Percentiles rank a stretch among this genome's conserved stretches.
These are phyloP conservation scores for Apostichopus japonicus DNA, from an alignment of 35 echinoderm and acorn worm genomes.

Conservation along the genomic window DNA sequence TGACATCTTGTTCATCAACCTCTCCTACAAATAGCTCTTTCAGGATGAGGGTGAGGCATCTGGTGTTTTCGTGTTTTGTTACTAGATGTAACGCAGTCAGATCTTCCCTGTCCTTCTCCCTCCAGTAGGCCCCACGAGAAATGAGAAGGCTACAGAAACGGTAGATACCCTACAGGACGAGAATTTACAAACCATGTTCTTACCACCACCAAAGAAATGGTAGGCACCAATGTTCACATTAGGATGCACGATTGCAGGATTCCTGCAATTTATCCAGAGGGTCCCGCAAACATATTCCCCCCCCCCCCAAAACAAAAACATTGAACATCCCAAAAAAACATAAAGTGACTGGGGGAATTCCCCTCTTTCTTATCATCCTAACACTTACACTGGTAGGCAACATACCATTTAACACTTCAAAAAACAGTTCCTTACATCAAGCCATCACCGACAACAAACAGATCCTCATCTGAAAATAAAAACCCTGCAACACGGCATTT, in stretches of 20 bases:
- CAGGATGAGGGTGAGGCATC: constrained; percentile 86
- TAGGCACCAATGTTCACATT: not conserved
- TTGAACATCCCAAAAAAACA: too few relatives aligned
- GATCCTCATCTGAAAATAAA: too few relatives aligned
- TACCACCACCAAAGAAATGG: not conserved
- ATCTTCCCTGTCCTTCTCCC: constrained; percentile 83
- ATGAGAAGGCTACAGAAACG: constrained; percentile 80
- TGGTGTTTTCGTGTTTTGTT: constrained; percentile 88
- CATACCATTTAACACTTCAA: too few relatives aligned
- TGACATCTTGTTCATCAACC: constrained; percentile 89
- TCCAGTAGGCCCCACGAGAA: constrained; percentile 85
- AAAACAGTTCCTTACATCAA: too few relatives aligned
- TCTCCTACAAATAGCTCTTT: constrained; percentile 89
- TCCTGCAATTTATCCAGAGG: too few relatives aligned
- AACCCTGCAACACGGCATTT: too few relatives aligned
- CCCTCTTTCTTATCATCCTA: too few relatives aligned
- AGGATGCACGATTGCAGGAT: not conserved
- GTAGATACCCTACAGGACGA: constrained; percentile 74
- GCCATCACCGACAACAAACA: too few relatives aligned
- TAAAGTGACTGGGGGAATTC: too few relatives aligned
- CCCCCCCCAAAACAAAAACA: too few relatives aligned
- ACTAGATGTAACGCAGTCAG: constrained; percentile 89
- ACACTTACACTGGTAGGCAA: too few relatives aligned
- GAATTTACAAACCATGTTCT: not conserved
- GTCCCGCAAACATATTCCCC: too few relatives aligned